A percentile compares a stretch with the other conserved stretches of the same genome.
Conservation (phyloP, 2,797 vertebrate genomes). For the Orestias chungarensis region DNA sequence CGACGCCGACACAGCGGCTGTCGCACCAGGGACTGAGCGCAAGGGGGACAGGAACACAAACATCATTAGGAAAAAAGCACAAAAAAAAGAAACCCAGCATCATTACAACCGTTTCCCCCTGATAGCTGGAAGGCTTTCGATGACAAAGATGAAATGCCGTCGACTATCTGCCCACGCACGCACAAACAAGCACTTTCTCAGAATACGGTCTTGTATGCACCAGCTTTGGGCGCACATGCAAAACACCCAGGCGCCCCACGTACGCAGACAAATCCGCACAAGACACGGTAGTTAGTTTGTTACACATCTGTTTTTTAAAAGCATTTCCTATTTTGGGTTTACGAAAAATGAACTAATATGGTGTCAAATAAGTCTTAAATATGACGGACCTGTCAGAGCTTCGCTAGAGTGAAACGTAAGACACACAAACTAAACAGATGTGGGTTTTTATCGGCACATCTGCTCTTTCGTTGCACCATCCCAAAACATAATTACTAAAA, state of each 20-base stretch:
- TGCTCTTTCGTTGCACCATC: neutral
- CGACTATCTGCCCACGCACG: constrained; percentile 42
- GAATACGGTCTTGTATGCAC: constrained; percentile 35
- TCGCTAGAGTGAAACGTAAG: neutral
- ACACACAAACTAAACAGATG: constrained; percentile 8
- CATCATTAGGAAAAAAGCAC: too few relatives aligned
- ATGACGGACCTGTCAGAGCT: constrained; percentile 6
- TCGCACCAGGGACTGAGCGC: constrained; percentile 84
- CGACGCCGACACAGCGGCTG: constrained; percentile 85
- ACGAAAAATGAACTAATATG: constrained; percentile 8
- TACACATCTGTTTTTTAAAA: neutral
- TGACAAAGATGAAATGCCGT: constrained; percentile 65
- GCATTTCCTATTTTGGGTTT: constrained; percentile 11
- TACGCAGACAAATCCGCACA: neutral
- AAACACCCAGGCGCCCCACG: constrained; percentile 21
- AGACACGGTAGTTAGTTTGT: constrained; percentile 5
- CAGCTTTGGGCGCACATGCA: constrained; percentile 37
- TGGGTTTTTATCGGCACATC: neutral
- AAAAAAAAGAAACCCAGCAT: constrained; percentile 49
- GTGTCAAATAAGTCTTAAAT: neutral
- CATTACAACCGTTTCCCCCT: constrained; percentile 64
- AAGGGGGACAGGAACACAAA: constrained; percentile 34
- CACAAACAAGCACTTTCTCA: constrained; percentile 29
- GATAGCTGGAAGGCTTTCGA: constrained; percentile 47
- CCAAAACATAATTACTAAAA: neutral